phyloP scores from a whole-genome alignment of 2,797 vertebrate species.

The Sphenopsis melanotis region DNA sequence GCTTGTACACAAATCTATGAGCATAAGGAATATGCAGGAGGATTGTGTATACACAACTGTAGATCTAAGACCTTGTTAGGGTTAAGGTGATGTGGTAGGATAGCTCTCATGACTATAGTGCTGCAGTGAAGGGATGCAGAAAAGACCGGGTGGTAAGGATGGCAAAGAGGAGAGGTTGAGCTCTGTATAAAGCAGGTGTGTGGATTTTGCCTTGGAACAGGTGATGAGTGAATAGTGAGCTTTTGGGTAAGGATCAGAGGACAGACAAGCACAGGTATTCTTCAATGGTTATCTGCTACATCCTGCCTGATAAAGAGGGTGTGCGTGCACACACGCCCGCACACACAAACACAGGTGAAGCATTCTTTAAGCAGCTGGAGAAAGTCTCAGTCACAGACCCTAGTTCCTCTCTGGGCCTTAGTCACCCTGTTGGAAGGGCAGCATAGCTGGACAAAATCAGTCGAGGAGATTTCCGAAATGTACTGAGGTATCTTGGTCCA shows the following conservation, averaged over 20 bases:
- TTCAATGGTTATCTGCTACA: not conserved
- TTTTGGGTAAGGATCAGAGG: not conserved
- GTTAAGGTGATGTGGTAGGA: not conserved
- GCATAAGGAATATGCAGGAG: not conserved
- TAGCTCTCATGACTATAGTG: not conserved
- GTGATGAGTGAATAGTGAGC: not conserved
- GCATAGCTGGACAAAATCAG: not conserved
- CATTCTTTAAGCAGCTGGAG: not conserved
- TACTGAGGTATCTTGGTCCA: not conserved
- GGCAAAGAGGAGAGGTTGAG: not conserved
- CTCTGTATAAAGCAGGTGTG: not conserved
- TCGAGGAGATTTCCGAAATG: not conserved
- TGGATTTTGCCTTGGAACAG: not conserved
- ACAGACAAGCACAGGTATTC: not conserved
- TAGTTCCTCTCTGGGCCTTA: not conserved
- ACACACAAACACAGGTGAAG: not conserved
- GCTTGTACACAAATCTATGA: not conserved
- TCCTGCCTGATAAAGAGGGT: not conserved
- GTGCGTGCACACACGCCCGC: accelerated
- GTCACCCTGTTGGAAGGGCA: not conserved
- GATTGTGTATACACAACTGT: not conserved
- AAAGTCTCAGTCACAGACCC: not conserved
- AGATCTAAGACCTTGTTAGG: not conserved
- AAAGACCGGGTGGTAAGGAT: not conserved
- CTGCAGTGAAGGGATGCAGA: not conserved